Conservation (phyloP, 2,888 invertebrate species). For the Aricia artaxerxes region DNA sequence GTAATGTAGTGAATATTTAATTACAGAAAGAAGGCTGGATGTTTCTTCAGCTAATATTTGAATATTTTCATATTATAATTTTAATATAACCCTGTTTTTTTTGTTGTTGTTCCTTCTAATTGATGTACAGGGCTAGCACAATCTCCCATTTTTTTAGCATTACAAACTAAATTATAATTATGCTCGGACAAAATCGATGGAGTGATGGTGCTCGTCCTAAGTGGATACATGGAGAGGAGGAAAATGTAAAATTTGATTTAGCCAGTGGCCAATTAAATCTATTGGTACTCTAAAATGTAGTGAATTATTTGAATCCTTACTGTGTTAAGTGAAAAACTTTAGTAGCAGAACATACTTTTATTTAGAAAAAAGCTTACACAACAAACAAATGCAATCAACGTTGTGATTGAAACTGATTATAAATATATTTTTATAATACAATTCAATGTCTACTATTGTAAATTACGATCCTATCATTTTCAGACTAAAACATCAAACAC, state of each 20-base stretch:
- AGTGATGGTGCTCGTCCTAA: slow-evolving; percentile 55
- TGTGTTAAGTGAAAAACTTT: slow-evolving; percentile 38
- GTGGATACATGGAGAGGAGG: slow-evolving; percentile 56
- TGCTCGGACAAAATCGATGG: slow-evolving; percentile 36
- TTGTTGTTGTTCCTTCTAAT: slow-evolving; percentile 73
- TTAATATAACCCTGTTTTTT: slow-evolving; percentile 79
- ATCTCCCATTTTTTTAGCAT: slow-evolving; percentile 47
- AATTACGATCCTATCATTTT: slow-evolving; percentile 30
- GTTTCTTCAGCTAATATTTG: slow-evolving; percentile 76
- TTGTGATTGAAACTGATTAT: slow-evolving; percentile 28
- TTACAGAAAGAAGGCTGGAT: slow-evolving; percentile 78
- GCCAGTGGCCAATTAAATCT: slow-evolving; percentile 79
- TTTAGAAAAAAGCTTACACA: slow-evolving; percentile 57
- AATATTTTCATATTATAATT: slow-evolving; percentile 81
- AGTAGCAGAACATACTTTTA: slow-evolving; percentile 67
- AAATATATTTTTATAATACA: slow-evolving; percentile 32
- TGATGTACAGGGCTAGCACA: slow-evolving; percentile 65
- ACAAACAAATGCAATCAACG: slow-evolving; percentile 36
- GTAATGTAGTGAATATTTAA: slow-evolving; percentile 80
- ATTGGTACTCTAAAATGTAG: slow-evolving; percentile 74
- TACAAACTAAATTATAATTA: slow-evolving; percentile 31
- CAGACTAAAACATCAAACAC: slow-evolving; percentile 51
- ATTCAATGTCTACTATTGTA: slow-evolving; percentile 31
- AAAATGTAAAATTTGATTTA: slow-evolving; percentile 75
- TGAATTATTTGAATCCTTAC: slow-evolving; percentile 60